Evolutionary conservation across 2,113 vertebrate genomes (phyloP).

Genomic region (Strigops habroptila): DNA sequence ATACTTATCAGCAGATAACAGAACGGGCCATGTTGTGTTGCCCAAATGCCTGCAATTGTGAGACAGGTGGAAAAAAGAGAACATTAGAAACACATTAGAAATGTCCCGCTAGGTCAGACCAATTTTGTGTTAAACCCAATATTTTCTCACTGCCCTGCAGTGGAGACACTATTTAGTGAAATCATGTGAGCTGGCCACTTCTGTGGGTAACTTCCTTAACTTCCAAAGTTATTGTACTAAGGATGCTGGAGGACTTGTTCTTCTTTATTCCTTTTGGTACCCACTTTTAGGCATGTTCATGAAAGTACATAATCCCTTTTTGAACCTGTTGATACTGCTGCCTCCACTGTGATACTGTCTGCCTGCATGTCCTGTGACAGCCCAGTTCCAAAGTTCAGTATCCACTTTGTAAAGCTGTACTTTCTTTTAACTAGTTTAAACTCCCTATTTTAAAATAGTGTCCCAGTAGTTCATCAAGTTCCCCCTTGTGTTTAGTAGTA

Average conservation of each 20-base stretch:
- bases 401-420: background rate
- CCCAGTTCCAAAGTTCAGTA: background rate
- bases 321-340: background rate
- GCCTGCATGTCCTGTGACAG: background rate
- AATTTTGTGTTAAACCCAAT: background rate
- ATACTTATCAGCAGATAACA: background rate
- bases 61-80: background rate
- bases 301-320: background rate
- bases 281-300: background rate
- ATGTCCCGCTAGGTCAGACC: background rate
- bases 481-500: accelerated
- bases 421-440: background rate
- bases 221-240: background rate
- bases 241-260: background rate
- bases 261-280: background rate
- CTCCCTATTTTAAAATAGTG: background rate
- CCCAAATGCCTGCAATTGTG: background rate
- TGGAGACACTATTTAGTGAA: background rate
- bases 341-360: accelerated
- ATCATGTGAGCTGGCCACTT: background rate
- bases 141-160: background rate
- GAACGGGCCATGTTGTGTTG: background rate
- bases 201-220: background rate
- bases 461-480: background rate
- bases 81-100: background rate